A percentile compares a stretch with the other conserved stretches of the same genome.
phyloP scores from a whole-genome alignment of 2,113 vertebrate genomes.

The Myotis lucifugus region DNA sequence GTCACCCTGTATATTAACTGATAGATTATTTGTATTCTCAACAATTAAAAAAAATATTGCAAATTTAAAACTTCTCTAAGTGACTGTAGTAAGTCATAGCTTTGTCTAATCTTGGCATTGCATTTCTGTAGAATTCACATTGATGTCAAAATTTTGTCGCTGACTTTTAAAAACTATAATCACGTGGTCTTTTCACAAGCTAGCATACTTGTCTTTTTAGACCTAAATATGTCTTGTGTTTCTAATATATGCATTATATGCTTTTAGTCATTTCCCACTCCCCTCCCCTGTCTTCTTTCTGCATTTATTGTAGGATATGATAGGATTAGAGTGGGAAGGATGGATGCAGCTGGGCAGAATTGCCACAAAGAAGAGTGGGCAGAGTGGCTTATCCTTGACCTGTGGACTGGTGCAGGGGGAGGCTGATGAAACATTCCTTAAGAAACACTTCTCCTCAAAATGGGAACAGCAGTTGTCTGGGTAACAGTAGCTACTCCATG shows the following conservation, averaged over 20 bases:
- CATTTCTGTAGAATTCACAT: not conserved
- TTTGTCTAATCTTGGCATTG: not conserved
- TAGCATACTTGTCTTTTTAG: not conserved
- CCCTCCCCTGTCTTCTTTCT: not conserved
- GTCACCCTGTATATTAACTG: not conserved
- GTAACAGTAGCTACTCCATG: not conserved
- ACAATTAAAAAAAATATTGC: not conserved
- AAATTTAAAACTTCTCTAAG: not conserved
- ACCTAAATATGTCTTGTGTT: not conserved
- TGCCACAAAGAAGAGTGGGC: rapidly evolving
- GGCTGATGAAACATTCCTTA: not conserved
- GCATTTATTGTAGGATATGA: not conserved
- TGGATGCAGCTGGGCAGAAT: rapidly evolving
- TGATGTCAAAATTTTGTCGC: not conserved
- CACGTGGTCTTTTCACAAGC: not conserved
- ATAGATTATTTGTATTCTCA: not conserved
- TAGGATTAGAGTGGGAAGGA: not conserved
- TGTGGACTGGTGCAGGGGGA: not conserved
- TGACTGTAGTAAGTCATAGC: not conserved
- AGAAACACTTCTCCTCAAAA: too few species aligned
- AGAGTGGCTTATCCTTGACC: rapidly evolving
- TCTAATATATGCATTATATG: not conserved
- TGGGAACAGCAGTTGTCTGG: too few species aligned
- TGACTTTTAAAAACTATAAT: not conserved
- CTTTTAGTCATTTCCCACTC: too few species aligned